A percentile compares a stretch with the other conserved stretches of the same genome.
phyloP scores from a whole-genome alignment of 2,113 vertebrate genomes.

The Verasper variegatus region DNA sequence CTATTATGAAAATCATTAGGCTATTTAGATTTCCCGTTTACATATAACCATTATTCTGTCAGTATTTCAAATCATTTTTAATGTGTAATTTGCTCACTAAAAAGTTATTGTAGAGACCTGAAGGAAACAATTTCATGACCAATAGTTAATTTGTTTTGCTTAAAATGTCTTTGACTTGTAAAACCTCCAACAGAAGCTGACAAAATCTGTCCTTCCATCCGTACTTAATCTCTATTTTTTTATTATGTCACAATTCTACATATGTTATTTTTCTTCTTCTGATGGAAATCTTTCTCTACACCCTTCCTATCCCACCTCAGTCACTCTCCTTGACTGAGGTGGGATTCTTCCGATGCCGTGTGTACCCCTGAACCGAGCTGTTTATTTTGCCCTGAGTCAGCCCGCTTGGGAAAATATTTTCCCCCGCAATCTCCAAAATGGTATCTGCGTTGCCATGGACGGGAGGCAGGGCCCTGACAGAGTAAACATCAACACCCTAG shows the following conservation, averaged over 20 bases:
- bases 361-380: constrained; percentile 57
- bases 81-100: no score
- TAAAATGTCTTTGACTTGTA: background rate
- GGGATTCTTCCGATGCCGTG: constrained; percentile 59
- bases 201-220: background rate
- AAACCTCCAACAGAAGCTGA: background rate
- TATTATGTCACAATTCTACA: background rate
- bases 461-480: constrained; percentile 47
- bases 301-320: background rate
- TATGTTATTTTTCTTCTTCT: background rate
- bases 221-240: background rate
- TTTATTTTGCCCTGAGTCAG: constrained; percentile 74
- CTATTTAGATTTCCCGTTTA: no score
- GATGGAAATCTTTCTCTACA: background rate
- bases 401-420: constrained; percentile 80
- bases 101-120: no score
- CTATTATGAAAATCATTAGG: no score
- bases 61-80: no score
- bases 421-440: constrained; percentile 66
- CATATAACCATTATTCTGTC: no score
- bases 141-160: no score
- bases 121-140: no score
- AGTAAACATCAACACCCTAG: constrained; percentile 74
- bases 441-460: constrained; percentile 69
- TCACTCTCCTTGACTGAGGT: constrained; percentile 57